Evolutionary conservation across 2,113 vertebrate genomes (phyloP).

Genomic region (Psammodynastes pulverulentus): DNA sequence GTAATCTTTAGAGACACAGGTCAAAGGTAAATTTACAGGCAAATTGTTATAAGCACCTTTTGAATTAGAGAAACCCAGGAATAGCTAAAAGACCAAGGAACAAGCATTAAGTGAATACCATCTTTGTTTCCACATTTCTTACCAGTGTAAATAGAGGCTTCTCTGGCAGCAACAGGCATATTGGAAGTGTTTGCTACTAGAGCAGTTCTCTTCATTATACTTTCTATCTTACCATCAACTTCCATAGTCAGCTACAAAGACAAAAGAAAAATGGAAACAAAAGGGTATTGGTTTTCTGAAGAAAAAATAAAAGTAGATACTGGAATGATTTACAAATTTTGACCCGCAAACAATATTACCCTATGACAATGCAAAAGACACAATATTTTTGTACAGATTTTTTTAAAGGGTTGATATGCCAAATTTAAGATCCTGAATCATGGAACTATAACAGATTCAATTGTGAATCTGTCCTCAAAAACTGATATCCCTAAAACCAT

Average conservation of each 20-base stretch:
- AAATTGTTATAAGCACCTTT: background rate
- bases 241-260: slow-evolving; percentile 90
- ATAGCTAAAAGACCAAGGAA: slow-evolving; percentile 1
- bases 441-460: background rate
- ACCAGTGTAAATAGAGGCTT: slow-evolving; percentile 98
- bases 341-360: background rate
- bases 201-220: slow-evolving; percentile 99
- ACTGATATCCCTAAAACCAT: background rate
- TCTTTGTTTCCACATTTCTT: slow-evolving; percentile 38
- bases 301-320: background rate
- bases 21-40: background rate
- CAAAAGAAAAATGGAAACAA: slow-evolving; percentile 29
- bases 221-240: slow-evolving; percentile 92
- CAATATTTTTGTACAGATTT: background rate
- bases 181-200: slow-evolving; percentile 98
- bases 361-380: background rate
- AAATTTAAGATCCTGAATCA: too few species aligned
- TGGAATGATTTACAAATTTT: background rate
- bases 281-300: background rate
- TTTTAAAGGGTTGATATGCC: background rate
- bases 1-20: background rate
- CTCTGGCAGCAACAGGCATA: slow-evolving; percentile 98
- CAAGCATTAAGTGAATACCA: background rate
- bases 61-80: background rate
- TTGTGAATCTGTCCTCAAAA: background rate